Evolutionary conservation across 1,140 invertebrate genomes (phyloP).

Genomic region (Lepidotrigona ventralis): DNA sequence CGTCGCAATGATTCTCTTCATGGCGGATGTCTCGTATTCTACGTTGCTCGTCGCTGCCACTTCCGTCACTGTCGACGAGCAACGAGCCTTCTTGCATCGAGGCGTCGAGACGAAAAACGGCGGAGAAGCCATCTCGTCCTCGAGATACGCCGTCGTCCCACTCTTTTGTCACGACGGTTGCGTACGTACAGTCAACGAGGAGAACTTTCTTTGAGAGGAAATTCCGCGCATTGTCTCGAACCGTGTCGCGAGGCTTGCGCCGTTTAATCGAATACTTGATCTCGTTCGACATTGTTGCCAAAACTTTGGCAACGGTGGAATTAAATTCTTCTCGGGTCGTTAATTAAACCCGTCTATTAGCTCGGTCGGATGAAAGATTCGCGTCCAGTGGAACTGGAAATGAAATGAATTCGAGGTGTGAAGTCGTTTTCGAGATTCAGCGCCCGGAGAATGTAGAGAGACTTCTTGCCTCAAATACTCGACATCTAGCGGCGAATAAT

Average conservation of each 20-base stretch:
- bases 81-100: background rate
- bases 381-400: background rate
- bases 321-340: slow-evolving; percentile 29
- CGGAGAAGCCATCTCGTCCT: slow-evolving; percentile 35
- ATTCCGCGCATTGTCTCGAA: slow-evolving; percentile 37
- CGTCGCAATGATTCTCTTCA: slow-evolving; percentile 50
- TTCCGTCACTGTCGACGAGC: slow-evolving; percentile 48
- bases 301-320: background rate
- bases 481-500: background rate
- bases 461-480: background rate
- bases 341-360: slow-evolving; percentile 4
- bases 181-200: slow-evolving; percentile 17
- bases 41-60: slow-evolving; percentile 8
- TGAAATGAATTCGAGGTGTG: background rate
- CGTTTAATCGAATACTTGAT: slow-evolving; percentile 39
- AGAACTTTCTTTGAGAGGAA: slow-evolving; percentile 31
- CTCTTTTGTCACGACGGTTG: slow-evolving; percentile 32
- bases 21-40: slow-evolving; percentile 46
- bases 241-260: slow-evolving; percentile 20
- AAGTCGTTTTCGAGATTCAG: background rate
- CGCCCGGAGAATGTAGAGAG: background rate
- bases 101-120: slow-evolving; percentile 25
- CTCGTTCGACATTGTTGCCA: slow-evolving; percentile 11
- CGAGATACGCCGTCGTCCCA: slow-evolving; percentile 44
- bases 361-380: background rate